These are phyloP conservation scores for Pachyrhynchus sulphureomaculatus DNA, from an alignment of 1,140 invertebrate genomes.

Conservation along the genomic window DNA sequence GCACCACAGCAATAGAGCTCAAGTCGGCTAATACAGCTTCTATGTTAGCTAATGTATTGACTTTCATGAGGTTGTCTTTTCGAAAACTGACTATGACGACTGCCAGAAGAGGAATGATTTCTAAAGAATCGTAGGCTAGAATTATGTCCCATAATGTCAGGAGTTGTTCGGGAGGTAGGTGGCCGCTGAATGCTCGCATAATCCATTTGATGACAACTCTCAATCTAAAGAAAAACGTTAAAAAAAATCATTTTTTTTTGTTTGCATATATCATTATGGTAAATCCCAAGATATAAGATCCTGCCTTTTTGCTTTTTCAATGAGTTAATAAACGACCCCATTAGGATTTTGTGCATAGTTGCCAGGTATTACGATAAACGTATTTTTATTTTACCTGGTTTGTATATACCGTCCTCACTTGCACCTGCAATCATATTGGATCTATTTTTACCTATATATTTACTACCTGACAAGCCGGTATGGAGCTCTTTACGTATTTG, in stretches of 20 bases:
- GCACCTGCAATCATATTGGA: too few relatives aligned
- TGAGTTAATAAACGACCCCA: too few relatives aligned
- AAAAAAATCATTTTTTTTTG: neutral
- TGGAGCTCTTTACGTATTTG: too few relatives aligned
- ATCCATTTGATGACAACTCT: conserved; percentile 94
- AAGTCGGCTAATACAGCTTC: conserved; percentile 89
- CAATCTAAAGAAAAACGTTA: conserved; percentile 59
- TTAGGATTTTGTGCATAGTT: too few relatives aligned
- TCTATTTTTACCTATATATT: too few relatives aligned
- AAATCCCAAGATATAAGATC: too few relatives aligned
- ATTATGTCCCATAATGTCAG: conserved; percentile 88
- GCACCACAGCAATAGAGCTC: conserved; percentile 86
- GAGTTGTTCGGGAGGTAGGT: conserved; percentile 88
- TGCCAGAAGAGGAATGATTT: conserved; percentile 84
- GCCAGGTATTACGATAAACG: too few relatives aligned
- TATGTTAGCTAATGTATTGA: conserved; percentile 78
- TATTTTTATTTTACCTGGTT: too few relatives aligned
- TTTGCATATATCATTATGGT: too few relatives aligned
- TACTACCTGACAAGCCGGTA: too few relatives aligned
- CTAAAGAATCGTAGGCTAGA: conserved; percentile 87
- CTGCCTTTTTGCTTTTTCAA: too few relatives aligned
- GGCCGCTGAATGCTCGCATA: conserved; percentile 91
- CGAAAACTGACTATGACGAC: conserved; percentile 89
- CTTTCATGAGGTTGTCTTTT: conserved; percentile 89
- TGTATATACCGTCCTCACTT: too few relatives aligned